phyloP scores from a whole-genome alignment of 2,888 invertebrate species.

The Phyllotreta striolata region DNA sequence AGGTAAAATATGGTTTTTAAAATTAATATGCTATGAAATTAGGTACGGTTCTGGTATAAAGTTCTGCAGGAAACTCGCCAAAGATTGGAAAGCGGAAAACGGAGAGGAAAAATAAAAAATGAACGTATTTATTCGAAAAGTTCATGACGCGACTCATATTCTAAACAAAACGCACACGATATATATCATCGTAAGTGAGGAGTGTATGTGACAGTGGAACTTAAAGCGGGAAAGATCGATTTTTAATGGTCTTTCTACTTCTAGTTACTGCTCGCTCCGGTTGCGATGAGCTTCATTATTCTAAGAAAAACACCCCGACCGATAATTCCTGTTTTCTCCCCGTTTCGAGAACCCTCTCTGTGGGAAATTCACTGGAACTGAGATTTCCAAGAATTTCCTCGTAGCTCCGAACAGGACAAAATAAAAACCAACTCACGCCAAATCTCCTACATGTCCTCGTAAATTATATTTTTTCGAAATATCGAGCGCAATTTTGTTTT shows the following conservation, averaged over 20 bases:
- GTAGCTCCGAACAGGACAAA: too few species aligned
- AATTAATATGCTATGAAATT: background rate
- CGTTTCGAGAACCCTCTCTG: background rate
- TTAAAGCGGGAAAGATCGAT: conserved; percentile 40
- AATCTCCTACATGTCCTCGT: too few species aligned
- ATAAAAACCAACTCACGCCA: too few species aligned
- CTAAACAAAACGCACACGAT: conserved; percentile 35
- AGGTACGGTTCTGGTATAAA: conserved; percentile 11
- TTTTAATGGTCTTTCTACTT: conserved; percentile 43
- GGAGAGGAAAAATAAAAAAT: conserved; percentile 8
- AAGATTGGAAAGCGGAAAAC: conserved; percentile 1
- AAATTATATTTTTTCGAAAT: too few species aligned
- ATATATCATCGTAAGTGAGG: conserved; percentile 35
- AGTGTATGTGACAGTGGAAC: conserved; percentile 35
- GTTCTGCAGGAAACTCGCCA: conserved; percentile 6
- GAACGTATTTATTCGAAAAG: conserved; percentile 35
- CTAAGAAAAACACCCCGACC: conserved; percentile 36
- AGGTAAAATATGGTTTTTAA: too few species aligned
- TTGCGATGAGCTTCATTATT: conserved; percentile 41
- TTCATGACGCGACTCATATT: conserved; percentile 33
- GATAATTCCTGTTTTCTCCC: background rate
- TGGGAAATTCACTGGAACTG: conserved; percentile 1
- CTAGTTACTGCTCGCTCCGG: conserved; percentile 35
- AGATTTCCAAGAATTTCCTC: background rate
- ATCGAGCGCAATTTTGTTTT: too few species aligned